A percentile compares a stretch with the other conserved stretches of the same genome.
These are phyloP conservation scores for Ramazzottius varieornatus DNA, from an alignment of 2,888 invertebrate genomes.

Conservation along the genomic window DNA sequence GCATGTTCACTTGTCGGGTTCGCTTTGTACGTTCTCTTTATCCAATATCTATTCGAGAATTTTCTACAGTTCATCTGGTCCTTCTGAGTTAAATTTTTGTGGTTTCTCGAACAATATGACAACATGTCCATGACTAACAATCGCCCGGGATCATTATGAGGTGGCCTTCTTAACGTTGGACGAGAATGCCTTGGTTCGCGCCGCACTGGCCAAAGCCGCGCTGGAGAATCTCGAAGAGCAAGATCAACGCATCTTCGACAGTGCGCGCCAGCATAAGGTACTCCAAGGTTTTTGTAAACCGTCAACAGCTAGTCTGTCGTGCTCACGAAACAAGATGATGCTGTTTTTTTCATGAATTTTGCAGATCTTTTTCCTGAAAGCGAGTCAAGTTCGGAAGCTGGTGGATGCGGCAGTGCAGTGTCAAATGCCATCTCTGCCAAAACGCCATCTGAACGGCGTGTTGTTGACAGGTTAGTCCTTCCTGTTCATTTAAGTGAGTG, in stretches of 20 bases:
- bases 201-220: not conserved
- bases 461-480: not conserved
- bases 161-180: not conserved
- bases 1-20: too few species aligned
- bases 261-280: not conserved
- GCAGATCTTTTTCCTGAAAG: not conserved
- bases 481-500: too few species aligned
- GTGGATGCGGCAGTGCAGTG: not conserved
- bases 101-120: too few species aligned
- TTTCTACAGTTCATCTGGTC: too few species aligned
- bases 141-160: too few species aligned
- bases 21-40: too few species aligned
- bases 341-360: not conserved
- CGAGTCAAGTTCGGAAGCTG: not conserved
- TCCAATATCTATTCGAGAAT: too few species aligned
- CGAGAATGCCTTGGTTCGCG: not conserved
- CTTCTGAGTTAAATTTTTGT: too few species aligned
- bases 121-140: too few species aligned
- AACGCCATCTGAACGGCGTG: not conserved
- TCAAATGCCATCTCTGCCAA: not conserved
- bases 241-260: not conserved
- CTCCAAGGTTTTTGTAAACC: too few species aligned
- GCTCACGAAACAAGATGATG: too few species aligned
- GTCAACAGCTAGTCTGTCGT: too few species aligned
- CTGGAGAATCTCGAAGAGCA: conserved; percentile 3